Conservation (phyloP, 1,140 invertebrate species). For the Ridgeia piscesae region DNA sequence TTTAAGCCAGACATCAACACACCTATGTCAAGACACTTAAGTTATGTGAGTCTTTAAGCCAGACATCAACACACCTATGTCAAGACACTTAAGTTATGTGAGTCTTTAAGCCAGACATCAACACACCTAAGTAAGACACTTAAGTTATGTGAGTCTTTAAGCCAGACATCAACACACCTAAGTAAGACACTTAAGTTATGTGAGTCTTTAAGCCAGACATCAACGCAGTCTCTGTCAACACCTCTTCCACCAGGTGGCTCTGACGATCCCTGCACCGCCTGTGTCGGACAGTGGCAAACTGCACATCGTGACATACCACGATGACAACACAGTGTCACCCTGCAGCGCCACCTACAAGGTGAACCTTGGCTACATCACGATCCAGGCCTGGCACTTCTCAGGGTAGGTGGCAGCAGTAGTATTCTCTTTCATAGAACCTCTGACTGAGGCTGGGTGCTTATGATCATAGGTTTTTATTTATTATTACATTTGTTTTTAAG, state of each 20-base stretch:
- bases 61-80: no score
- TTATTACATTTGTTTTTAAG: no score
- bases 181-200: no score
- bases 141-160: no score
- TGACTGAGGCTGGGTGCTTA: no score
- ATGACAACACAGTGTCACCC: constrained; percentile 50
- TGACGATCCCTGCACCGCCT: constrained; percentile 27
- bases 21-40: no score
- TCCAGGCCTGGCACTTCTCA: constrained; percentile 46
- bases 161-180: no score
- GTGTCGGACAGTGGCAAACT: constrained; percentile 39
- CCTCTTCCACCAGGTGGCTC: constrained; percentile 2
- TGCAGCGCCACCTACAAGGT: constrained; percentile 39
- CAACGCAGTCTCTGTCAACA: neutral
- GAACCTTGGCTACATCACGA: constrained; percentile 38
- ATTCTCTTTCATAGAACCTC: neutral
- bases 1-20: no score
- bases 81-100: no score
- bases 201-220: neutral
- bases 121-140: no score
- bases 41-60: no score
- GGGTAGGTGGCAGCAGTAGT: constrained; percentile 37
- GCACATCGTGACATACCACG: constrained; percentile 43
- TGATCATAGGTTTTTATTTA: no score
- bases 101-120: neutral